Conservation (phyloP, 2,113 vertebrate genomes). For the Perca fluviatilis region DNA sequence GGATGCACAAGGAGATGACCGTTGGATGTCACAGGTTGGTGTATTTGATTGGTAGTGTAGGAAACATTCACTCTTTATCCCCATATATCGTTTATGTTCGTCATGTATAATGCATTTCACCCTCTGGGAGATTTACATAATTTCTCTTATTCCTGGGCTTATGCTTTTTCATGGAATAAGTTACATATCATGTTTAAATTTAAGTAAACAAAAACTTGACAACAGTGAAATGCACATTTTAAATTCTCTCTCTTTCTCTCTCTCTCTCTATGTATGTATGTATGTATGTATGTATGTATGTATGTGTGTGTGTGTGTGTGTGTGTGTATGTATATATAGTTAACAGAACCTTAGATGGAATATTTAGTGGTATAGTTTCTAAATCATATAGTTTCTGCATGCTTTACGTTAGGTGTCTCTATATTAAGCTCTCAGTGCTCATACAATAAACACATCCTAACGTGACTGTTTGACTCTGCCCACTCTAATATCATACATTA, state of each 20-base stretch:
- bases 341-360: no score
- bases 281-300: no score
- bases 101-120: neutral
- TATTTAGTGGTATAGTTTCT: no score
- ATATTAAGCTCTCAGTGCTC: neutral
- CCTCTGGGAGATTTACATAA: neutral
- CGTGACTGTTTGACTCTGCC: neutral
- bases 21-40: conserved; percentile 96
- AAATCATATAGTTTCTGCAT: neutral
- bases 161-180: neutral
- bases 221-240: no score
- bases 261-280: no score
- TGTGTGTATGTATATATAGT: neutral
- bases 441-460: neutral
- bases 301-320: no score
- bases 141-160: neutral
- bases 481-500: neutral
- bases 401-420: neutral
- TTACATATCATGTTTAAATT: neutral
- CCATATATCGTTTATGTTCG: neutral
- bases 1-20: conserved; percentile 92
- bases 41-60: neutral
- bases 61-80: no score
- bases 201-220: no score
- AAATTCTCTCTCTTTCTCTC: no score